Evolutionary conservation across 1,140 invertebrate genomes (phyloP), one percentile per base, ranked within the genome.

Genomic region (Microplitis mediator): DNA sequence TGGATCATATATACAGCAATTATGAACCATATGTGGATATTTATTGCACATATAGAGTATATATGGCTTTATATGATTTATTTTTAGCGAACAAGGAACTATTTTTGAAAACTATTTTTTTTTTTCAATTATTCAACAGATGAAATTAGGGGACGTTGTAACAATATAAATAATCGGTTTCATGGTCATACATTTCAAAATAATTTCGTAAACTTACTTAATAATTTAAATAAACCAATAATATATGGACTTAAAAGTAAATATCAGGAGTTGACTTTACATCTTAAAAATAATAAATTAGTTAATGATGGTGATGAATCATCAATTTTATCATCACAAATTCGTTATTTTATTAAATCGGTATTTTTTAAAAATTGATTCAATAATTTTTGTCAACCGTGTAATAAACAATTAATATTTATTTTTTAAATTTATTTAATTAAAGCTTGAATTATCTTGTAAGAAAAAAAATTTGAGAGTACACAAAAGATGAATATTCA

Each of bases 321-420:
- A 5, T 74, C 69, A 61, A 66, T 75, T 13, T 61, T 74, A 50
- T 4, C 73, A 11, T 76, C 69, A 35, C 74, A 82, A 73, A 52
- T 82, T 58, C 72, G 78, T 69, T 64, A 77, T 54, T 82, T 78
- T 62, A 23, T 81, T 3, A 75, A 75, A 74, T 50, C 31, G 65
- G 81, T 81, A 75, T 60, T 52, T 68, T 16, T 39, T n/a, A 2
- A 51, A 51, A 51, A 62, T 36, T 62, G 9, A 23, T 50, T 35
- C 36, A 23, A 45, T 31, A 34, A 39, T 16, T 54, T 51, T 62
- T 11, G 11, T 45, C 14, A 23, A 23, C 2, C 0, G 2, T 1
- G 54, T 39, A 50, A 3, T 64, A 52, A 2, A 4, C n/a, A 58
- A 13, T 45, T 11, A 4, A 14, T 13, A 62, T 34, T 11, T 51